These are phyloP conservation scores for Myrmecophaga tridactyla DNA, from an alignment of 2,113 vertebrate species.

Conservation along the genomic window DNA sequence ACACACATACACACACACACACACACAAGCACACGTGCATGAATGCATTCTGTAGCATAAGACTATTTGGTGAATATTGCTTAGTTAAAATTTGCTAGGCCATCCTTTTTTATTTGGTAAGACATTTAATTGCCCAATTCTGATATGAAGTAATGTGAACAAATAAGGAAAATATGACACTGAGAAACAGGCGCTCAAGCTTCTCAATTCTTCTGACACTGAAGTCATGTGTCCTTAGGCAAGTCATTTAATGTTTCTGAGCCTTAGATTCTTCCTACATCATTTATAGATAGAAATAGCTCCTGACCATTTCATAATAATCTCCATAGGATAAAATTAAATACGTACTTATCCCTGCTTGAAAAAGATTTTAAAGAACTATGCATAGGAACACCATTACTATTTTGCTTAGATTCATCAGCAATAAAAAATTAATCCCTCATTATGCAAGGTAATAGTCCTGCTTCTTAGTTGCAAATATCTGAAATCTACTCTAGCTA, in stretches of 20 bases:
- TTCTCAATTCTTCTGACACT: neutral
- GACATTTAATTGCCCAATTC: neutral
- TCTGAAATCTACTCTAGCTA: neutral
- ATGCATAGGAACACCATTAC: neutral
- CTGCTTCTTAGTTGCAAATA: neutral
- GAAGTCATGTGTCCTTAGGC: neutral
- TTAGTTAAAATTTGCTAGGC: neutral
- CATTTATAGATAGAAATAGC: neutral
- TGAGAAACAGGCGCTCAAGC: neutral
- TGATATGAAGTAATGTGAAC: neutral
- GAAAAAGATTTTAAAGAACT: neutral
- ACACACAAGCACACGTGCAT: too few species aligned
- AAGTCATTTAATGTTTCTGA: neutral
- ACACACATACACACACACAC: neutral
- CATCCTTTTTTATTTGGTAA: neutral
- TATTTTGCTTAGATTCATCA: neutral
- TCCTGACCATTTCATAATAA: neutral
- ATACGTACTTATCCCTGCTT: neutral
- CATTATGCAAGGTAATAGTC: neutral
- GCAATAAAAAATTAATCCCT: neutral
- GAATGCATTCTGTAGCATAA: neutral
- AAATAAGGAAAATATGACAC: neutral
- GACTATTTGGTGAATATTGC: neutral
- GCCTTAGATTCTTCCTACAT: neutral
- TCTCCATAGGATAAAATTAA: neutral